Conservation (phyloP, 2,888 invertebrate genomes). For the Drosophila rellima region DNA sequence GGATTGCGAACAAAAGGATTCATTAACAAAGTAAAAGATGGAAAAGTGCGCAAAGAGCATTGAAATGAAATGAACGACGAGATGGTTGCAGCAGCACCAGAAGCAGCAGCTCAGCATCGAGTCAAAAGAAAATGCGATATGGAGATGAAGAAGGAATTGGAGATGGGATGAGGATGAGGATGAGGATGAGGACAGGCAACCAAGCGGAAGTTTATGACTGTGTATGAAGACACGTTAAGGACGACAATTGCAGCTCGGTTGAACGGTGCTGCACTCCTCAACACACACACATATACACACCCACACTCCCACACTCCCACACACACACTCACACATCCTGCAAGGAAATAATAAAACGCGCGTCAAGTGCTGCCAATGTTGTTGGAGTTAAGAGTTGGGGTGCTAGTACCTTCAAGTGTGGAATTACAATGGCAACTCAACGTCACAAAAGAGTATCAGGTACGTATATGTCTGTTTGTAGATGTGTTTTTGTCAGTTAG, state of each 20-base stretch:
- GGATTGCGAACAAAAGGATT: slow-evolving; percentile 74
- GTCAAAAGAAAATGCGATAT: slow-evolving; percentile 36
- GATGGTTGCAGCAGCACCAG: slow-evolving; percentile 2
- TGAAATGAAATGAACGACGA: slow-evolving; percentile 51
- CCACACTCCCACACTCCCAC: slow-evolving; percentile 11
- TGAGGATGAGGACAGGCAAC: slow-evolving; percentile 41
- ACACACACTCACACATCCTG: slow-evolving; percentile 29
- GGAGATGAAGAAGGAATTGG: slow-evolving; percentile 13
- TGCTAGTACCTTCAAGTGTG: slow-evolving; percentile 1
- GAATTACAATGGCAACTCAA: slow-evolving; percentile 28
- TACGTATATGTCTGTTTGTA: neutral
- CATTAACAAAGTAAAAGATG: slow-evolving; percentile 80
- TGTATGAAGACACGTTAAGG: slow-evolving; percentile 57
- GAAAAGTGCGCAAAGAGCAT: slow-evolving; percentile 63
- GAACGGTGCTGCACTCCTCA: slow-evolving; percentile 39
- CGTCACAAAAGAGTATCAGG: slow-evolving; percentile 39
- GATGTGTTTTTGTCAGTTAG: slow-evolving; percentile 30
- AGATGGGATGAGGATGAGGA: neutral
- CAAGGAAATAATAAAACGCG: slow-evolving; percentile 50
- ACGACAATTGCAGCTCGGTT: slow-evolving; percentile 32
- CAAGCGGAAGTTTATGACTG: slow-evolving; percentile 73
- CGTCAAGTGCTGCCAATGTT: slow-evolving; percentile 53
- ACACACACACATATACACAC: slow-evolving; percentile 6
- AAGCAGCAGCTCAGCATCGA: slow-evolving; percentile 10
- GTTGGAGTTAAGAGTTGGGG: slow-evolving; percentile 6